These are phyloP conservation scores for Cantharis lateralis DNA, from an alignment of 2,888 invertebrate genomes.

Conservation along the genomic window DNA sequence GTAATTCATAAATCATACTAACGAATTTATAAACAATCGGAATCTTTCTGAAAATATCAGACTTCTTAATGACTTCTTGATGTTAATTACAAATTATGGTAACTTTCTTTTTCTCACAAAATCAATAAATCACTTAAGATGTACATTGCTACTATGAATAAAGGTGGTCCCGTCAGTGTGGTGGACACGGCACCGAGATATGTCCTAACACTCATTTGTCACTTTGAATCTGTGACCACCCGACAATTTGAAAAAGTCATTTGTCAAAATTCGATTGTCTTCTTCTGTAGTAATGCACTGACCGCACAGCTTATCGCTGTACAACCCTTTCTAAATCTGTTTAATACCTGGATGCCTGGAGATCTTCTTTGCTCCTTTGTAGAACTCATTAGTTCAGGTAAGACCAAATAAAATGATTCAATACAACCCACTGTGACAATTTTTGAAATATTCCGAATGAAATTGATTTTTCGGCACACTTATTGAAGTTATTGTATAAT, in stretches of 20 bases:
- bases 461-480: not conserved
- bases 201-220: conserved; percentile 58
- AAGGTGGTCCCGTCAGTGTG: conserved; percentile 52
- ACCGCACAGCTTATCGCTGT: conserved; percentile 41
- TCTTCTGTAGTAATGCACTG: conserved; percentile 46
- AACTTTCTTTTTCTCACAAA: not conserved
- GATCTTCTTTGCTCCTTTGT: conserved; percentile 12
- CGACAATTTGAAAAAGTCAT: conserved; percentile 54
- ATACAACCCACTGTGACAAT: not conserved
- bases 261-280: conserved; percentile 55
- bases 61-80: not conserved
- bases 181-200: conserved; percentile 49
- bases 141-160: conserved; percentile 23
- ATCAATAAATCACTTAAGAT: conserved; percentile 15
- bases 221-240: conserved; percentile 51
- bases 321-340: conserved; percentile 42
- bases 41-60: not conserved
- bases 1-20: not conserved
- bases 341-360: conserved; percentile 13
- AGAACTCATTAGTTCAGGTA: not conserved
- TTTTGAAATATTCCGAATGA: not conserved
- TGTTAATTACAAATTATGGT: not conserved
- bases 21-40: not conserved
- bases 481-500: not conserved
- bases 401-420: not conserved